Evolutionary conservation across 2,797 vertebrate genomes (phyloP), one percentile per base, ranked within the genome.

Genomic region (Falco naumanni): DNA sequence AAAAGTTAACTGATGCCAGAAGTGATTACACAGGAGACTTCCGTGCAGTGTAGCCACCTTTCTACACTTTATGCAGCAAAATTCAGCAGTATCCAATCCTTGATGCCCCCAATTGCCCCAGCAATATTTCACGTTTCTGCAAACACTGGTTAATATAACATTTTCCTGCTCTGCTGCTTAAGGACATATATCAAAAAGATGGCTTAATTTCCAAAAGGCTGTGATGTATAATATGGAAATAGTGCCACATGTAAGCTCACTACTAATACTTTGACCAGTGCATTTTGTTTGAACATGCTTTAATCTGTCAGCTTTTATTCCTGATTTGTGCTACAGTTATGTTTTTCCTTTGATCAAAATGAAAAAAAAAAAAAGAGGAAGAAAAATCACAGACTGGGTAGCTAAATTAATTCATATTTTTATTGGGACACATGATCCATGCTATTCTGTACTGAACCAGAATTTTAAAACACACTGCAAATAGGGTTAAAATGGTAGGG

Each of bases 1-100:
- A 96, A 89, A 96, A 94, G 68, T 83, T 95, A 96, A 83, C 57
- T 69, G 87, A 77, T 81, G 68, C 65, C 79, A 89, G 75, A 90
- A 95, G 56, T 75, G 78, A 93, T 93, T 90, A 71, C 75, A 87
- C 34, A 87, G 47, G 92, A 91, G 50, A 39, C 25, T 94, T 85
- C 65, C 3, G 3, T 0, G 0, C 64, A 70, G 19, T 31, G 6
- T 48, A 26, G n/a, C 45, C 2, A 4, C 53, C 34, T 90, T 91
- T 80, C 50, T 77, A 63, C 72, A 78, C 39, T 89, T 77, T 29
- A 84, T 79, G 79, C 48, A 77, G 53, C 41, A 64, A 83, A 94
- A 64, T 75, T 74, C 20, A 9, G 53, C 51, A 53, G 16, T 39
- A 78, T 21, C 68, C 47, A 29, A 61, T 84, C 41, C 72, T 48